Evolutionary conservation across 2,113 vertebrate genomes (phyloP).

Genomic region (Echinops telfairi): DNA sequence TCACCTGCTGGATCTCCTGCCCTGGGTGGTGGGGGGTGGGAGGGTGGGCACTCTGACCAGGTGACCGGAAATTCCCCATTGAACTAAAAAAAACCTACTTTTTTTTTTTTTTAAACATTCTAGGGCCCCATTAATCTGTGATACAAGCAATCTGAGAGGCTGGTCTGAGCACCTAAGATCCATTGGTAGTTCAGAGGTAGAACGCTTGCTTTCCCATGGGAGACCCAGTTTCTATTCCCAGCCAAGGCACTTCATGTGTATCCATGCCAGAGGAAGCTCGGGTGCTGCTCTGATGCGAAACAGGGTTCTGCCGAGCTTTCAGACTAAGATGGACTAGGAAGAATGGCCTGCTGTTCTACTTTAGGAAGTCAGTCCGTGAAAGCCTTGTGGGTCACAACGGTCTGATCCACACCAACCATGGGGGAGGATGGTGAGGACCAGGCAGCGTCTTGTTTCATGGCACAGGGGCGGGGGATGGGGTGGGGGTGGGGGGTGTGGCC

Average conservation of each 20-base stretch:
- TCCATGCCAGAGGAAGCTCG: not conserved
- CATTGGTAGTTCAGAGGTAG: not conserved
- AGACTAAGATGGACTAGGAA: not conserved
- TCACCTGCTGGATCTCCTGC: not conserved
- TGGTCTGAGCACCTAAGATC: not conserved
- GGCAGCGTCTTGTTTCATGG: not conserved
- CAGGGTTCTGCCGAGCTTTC: not conserved
- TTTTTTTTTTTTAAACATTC: not conserved
- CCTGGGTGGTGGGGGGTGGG: not conserved
- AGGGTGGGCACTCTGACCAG: not conserved
- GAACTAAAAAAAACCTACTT: not conserved
- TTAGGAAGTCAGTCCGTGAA: not conserved
- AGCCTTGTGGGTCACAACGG: not conserved
- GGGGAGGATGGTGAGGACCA: not conserved
- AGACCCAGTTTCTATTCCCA: not conserved
- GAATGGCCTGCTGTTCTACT: not conserved
- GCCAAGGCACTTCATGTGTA: not conserved
- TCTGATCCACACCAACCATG: not conserved
- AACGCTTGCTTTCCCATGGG: not conserved
- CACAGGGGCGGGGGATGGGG: too few relatives aligned
- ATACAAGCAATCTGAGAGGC: not conserved
- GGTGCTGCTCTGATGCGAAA: not conserved
- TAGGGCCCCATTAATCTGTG: not conserved
- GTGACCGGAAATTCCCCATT: not conserved
- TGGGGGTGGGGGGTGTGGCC: not conserved